Base-by-base conservation (phyloP, 2,888 invertebrate species). In the Ypsolopha sequella region DNA sequence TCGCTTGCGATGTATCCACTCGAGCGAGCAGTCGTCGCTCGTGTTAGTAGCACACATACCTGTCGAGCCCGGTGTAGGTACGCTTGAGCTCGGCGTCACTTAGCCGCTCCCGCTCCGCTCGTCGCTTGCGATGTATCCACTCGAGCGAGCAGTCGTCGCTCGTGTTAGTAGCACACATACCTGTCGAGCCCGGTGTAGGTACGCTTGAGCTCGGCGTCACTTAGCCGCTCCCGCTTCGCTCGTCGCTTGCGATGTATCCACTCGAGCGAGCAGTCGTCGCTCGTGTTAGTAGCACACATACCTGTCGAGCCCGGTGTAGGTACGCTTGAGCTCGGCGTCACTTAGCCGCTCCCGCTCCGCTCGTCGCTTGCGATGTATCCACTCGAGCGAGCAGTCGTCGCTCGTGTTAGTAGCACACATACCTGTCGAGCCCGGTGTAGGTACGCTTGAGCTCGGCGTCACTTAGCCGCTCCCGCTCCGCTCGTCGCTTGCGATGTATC, bases 121-220 rank as follows among this genome's bases (percentile, higher is more conserved):
- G 70, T 9, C 81, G 71, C 73, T 84, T 80, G 70, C 87, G 80
- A 64, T 87, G 85, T 58, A 86, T 86, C 54, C 87, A 73, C 69
- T 87, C 87, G 46, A 87, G 77, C 58, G 87, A 87, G 57, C 87
- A 24, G 24, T 24, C 24, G n/a, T n/a, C n/a, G n/a, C n/a, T n/a
- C n/a, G n/a, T n/a, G n/a, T n/a, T n/a, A 24, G 24, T 24, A 4
- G 24, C 24, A 24, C 24, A 24, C 33, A 54, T 55, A 86, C 87
- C 87, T 87, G 68, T 90, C 90, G 38, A 90, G 75, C 1, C 90
- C 90, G 0, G 90, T 90, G 68, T 90, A 90, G 0, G 89, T 90
- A 55, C 84, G 75, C 60, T 87, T 88, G 36, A 90, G 85, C 39
- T 90, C 89, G 44, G 80, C 85, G 53, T 88, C 88, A 6, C 86